A percentile compares a stretch with the other conserved stretches of the same genome.
Evolutionary conservation across 2,113 vertebrate species (phyloP).

Genomic region (Glareola pratincola): DNA sequence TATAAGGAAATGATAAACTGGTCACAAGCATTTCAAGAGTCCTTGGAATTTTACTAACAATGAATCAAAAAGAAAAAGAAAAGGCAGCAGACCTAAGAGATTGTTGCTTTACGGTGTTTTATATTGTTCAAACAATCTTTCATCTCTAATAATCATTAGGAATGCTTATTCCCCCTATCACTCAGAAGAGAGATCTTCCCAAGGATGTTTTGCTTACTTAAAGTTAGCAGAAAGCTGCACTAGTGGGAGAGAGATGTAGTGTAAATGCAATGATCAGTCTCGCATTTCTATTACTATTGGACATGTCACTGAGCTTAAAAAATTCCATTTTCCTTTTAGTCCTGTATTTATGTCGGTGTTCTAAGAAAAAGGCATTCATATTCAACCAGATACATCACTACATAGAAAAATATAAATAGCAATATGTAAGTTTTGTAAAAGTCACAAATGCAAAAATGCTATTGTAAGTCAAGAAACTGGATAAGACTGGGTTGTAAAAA

Average conservation of each 20-base stretch:
- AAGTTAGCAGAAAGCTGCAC: not conserved
- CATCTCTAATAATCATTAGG: not conserved
- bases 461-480: not conserved
- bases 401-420: not conserved
- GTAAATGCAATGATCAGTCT: not conserved
- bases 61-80: slow-evolving; percentile 13
- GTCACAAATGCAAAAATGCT: not conserved
- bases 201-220: not conserved
- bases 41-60: slow-evolving; percentile 42
- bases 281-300: not conserved
- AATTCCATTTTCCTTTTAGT: slow-evolving; percentile 25
- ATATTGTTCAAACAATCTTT: not conserved
- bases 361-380: slow-evolving; percentile 19
- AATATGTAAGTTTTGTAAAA: not conserved
- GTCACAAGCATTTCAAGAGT: slow-evolving; percentile 53
- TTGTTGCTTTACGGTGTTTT: not conserved
- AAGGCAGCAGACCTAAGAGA: not conserved
- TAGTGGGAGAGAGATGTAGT: not conserved
- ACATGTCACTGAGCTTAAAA: not conserved
- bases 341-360: not conserved
- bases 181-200: not conserved
- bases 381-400: not conserved
- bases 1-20: slow-evolving; percentile 58
- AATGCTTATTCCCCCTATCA: not conserved
- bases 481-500: not conserved